Evolutionary conservation across 2,888 invertebrate species (phyloP).

Genomic region (Drosophila formosana): DNA sequence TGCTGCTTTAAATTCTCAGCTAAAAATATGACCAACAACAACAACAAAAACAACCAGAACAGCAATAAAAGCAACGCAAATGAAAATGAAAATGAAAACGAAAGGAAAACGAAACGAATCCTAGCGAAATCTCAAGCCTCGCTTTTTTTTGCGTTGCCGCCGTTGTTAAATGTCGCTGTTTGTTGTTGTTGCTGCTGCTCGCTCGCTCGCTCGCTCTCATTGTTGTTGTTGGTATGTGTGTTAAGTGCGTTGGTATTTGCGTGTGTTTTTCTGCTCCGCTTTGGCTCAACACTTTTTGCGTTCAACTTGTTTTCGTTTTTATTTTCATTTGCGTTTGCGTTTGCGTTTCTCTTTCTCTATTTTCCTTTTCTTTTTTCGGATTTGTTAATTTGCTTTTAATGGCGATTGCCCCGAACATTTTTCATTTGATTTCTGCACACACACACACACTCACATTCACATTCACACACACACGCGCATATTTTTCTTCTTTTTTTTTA

Average conservation of each 20-base stretch:
- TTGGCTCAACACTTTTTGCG: constrained; percentile 60
- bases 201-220: constrained; percentile 4
- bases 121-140: constrained; percentile 48
- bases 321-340: constrained; percentile 18
- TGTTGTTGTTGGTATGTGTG: constrained; percentile 67
- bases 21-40: constrained; percentile 56
- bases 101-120: constrained; percentile 17
- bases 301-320: constrained; percentile 37
- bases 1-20: constrained; percentile 47
- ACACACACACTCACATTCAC: constrained; percentile 19
- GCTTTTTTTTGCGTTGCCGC: constrained; percentile 17
- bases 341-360: constrained; percentile 14
- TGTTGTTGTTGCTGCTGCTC: constrained; percentile 29
- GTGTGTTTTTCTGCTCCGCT: constrained; percentile 45
- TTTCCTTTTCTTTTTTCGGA: constrained; percentile 32
- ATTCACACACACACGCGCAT: constrained; percentile 19
- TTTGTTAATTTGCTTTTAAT: constrained; percentile 60
- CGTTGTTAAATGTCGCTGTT: constrained; percentile 56
- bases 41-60: constrained; percentile 21
- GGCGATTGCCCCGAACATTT: constrained; percentile 45
- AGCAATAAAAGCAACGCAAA: constrained; percentile 10
- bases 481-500: constrained; percentile 18
- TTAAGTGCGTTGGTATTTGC: constrained; percentile 81
- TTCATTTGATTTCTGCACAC: constrained; percentile 45
- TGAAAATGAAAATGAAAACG: constrained; percentile 11